Evolutionary conservation across 2,797 vertebrate genomes (phyloP), one percentile per base, ranked within the genome.

Genomic region (Sarcophilus harrisii): DNA sequence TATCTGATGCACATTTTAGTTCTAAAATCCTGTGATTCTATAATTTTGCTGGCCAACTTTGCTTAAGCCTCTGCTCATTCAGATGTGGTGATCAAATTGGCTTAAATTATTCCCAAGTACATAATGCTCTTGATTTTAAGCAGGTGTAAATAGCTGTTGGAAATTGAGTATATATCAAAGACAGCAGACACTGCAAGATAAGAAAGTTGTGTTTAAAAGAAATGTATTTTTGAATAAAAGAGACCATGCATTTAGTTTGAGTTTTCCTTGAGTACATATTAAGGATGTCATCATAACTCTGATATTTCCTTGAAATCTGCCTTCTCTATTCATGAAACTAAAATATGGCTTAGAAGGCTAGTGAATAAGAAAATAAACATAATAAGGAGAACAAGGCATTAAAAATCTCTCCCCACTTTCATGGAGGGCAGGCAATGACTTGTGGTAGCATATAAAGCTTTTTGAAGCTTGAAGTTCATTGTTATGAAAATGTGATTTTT

Each of bases 101-200:
- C 96, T 97, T 97, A 94, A 96, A 0, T 96, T 96, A 96, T 96
- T 97, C 94, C 97, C 96, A 95, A 96, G 96, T 96, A 92, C 92
- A 60, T 94, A 97, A 96, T 66, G 59, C 96, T 96, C 89, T 96
- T 96, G 91, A 95, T 96, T 92, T 95, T 87, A 30, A 97, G 59
- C 97, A 97, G 91, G 96, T 93, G 60, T 97, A 98, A 98, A 98
- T 97, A 96, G 95, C 96, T 98, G 98, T 95, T 81, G 12, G 91
- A 97, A 97, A 94, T 93, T 95, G 87, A 92, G 95, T 54, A 96
- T 95, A 92, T 91, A 97, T 96, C 97, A 98, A 96, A 96, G 90
- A 92, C 10, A 95, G 90, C 95, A 96, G 95, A 96, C 66, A 95
- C 95, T 97, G 98, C 30, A 96, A 94, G 93, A 94, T 52, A 89